Evolutionary conservation across 2,888 invertebrate genomes (phyloP), one percentile per base, ranked within the genome.

Genomic region (Drosophila neoperkinsi): DNA sequence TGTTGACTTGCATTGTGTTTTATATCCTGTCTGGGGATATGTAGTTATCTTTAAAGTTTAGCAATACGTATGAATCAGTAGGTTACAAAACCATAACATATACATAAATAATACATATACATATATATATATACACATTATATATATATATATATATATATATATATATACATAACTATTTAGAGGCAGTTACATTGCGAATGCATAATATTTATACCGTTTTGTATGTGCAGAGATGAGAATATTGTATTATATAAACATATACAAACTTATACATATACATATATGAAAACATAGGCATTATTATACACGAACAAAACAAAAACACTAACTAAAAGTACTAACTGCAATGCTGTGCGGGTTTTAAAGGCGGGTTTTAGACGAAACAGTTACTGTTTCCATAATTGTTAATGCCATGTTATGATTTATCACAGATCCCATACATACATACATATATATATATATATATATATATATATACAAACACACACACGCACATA

Each of bases 171-270:
- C 18, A 63, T 81, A 81, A 56, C 58, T 64, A 84, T 87, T 76
- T 65, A 81, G 61, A 77, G 62, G 74, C 46, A 82, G 79, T 82
- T 82, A 63, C 55, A 66, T 63, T 63, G 57, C 61, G 64, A 25
- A 63, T 57, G 61, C 77, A 77, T 59, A 75, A 78, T 64, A 84
- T 84, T 84, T 84, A 84, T 84, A 90, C 90, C 84, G 61, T 84
- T 84, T 84, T 84, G 80, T 83, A 88, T 81, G 69, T 72, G 64
- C 71, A 65, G 71, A 72, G 52, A 43, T 1, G 62, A 62, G 74
- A 69, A 70, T 85, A 85, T 70, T 74, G 80, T 87, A 81, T 68
- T 72, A 81, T 69, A 63, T n/a, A 72, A n/a, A 63, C 31, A 71
- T 18, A 59, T 21, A 72, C 6, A 63, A 7, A 71, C 28, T 56